Percentiles rank a stretch among this genome's conserved stretches.
Conservation (phyloP, 2,797 vertebrate genomes). For the Rachycentron canadum region DNA sequence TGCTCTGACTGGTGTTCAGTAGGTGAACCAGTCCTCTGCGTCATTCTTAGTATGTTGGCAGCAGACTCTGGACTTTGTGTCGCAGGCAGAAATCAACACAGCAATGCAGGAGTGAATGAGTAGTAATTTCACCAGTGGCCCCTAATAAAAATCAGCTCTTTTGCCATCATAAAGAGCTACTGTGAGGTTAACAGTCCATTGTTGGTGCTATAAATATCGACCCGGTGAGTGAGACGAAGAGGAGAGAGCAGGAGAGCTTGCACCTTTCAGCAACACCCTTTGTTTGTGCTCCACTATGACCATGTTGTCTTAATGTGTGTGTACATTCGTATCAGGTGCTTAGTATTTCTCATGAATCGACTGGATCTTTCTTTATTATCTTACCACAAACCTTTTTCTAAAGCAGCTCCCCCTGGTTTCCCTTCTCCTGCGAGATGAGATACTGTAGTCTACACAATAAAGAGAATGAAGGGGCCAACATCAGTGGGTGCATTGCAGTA, state of each 20-base stretch:
- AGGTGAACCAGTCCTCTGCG: constrained; percentile 37
- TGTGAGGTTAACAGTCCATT: constrained; percentile 70
- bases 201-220: constrained; percentile 67
- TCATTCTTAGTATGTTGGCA: constrained; percentile 80
- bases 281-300: background rate
- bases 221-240: constrained; percentile 31
- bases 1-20: constrained; percentile 20
- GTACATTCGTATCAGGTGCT: background rate
- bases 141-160: constrained; percentile 74
- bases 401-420: constrained; percentile 22
- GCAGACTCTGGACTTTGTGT: constrained; percentile 86
- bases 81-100: constrained; percentile 46
- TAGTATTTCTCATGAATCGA: constrained; percentile 22
- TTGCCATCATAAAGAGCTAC: constrained; percentile 68
- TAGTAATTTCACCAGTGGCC: constrained; percentile 62
- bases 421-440: constrained; percentile 46
- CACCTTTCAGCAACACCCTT: constrained; percentile 27
- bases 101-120: constrained; percentile 30
- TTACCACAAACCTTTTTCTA: constrained; percentile 26
- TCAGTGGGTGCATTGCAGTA: constrained; percentile 37
- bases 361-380: constrained; percentile 32
- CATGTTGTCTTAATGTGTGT: constrained; percentile 1
- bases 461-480: constrained; percentile 45
- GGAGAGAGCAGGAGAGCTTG: background rate
- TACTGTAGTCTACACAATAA: constrained; percentile 24